These are phyloP conservation scores for Muscicapa comitata DNA, from an alignment of 2,797 vertebrate species.

Conservation along the genomic window DNA sequence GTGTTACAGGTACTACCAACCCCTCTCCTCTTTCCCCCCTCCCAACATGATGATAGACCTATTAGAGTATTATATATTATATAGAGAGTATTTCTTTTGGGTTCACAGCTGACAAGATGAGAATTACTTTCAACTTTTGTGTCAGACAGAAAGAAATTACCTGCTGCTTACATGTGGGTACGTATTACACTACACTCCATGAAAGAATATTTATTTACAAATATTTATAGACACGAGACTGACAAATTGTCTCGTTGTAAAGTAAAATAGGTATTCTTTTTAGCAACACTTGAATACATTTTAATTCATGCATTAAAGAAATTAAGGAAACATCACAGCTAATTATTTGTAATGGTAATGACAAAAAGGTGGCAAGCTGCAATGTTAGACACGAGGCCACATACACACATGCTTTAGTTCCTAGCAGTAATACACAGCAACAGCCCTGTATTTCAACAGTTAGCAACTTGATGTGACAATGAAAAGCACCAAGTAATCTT, in stretches of 20 bases:
- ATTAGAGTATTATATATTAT: not conserved
- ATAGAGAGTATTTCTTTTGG: not conserved
- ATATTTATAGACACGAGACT: not conserved
- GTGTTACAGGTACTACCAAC: not conserved
- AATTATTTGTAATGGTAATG: not conserved
- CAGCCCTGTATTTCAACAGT: not conserved
- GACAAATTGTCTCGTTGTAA: not conserved
- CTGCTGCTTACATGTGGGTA: not conserved
- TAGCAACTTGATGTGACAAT: not conserved
- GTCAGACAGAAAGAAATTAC: not conserved
- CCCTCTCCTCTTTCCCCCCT: fast-evolving
- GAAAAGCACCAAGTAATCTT: slow-evolving; percentile 15
- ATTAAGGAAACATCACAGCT: not conserved
- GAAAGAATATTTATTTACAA: not conserved
- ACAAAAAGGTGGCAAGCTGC: not conserved
- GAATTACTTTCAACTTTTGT: not conserved
- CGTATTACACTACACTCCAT: not conserved
- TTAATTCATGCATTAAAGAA: not conserved
- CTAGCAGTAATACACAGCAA: not conserved
- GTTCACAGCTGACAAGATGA: not conserved
- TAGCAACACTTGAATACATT: not conserved
- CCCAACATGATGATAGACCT: not conserved
- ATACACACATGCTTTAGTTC: not conserved
- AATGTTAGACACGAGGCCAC: not conserved
- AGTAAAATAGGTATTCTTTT: not conserved